Percentiles rank a stretch among this genome's conserved stretches.
Evolutionary conservation across 1,140 invertebrate genomes (phyloP).

Genomic region (Monochamus saltuarius): DNA sequence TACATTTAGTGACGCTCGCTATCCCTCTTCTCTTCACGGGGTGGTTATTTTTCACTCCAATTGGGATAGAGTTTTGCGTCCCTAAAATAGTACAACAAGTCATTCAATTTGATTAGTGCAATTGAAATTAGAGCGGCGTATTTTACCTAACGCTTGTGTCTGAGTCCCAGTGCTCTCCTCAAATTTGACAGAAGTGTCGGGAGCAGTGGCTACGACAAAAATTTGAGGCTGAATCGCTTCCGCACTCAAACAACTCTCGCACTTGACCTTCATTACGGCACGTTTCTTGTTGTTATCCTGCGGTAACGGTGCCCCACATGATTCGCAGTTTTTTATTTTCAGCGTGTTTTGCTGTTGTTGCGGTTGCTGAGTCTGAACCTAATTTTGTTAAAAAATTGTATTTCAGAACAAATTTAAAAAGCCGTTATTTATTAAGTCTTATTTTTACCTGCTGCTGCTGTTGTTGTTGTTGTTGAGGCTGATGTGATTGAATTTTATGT

Average conservation of each 20-base stretch:
- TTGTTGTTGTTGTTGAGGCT: slow-evolving; percentile 38
- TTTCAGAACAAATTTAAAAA: too few relatives aligned
- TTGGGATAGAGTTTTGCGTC: slow-evolving; percentile 54
- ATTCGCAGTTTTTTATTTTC: slow-evolving; percentile 54
- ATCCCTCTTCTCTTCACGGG: slow-evolving; percentile 79
- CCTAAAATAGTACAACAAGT: slow-evolving; percentile 42
- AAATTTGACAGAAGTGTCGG: slow-evolving; percentile 62
- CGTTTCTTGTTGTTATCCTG: slow-evolving; percentile 51
- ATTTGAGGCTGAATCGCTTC: slow-evolving; percentile 56
- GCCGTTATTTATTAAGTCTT: slow-evolving; percentile 20
- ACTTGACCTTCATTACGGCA: slow-evolving; percentile 51
- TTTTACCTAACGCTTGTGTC: slow-evolving; percentile 48
- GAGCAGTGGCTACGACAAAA: slow-evolving; percentile 57
- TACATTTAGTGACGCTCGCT: slow-evolving; percentile 80
- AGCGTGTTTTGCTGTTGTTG: slow-evolving; percentile 46
- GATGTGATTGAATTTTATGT: slow-evolving; percentile 48
- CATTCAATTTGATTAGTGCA: background rate
- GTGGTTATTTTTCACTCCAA: slow-evolving; percentile 59
- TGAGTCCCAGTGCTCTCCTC: slow-evolving; percentile 51
- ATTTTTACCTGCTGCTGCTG: slow-evolving; percentile 42
- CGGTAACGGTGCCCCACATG: slow-evolving; percentile 53
- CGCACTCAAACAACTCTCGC: slow-evolving; percentile 48
- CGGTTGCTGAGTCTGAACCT: slow-evolving; percentile 40
- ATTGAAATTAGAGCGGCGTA: background rate
- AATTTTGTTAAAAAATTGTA: slow-evolving; percentile 38